Conservation (phyloP, 2,113 vertebrate species). For the Chionis minor region DNA sequence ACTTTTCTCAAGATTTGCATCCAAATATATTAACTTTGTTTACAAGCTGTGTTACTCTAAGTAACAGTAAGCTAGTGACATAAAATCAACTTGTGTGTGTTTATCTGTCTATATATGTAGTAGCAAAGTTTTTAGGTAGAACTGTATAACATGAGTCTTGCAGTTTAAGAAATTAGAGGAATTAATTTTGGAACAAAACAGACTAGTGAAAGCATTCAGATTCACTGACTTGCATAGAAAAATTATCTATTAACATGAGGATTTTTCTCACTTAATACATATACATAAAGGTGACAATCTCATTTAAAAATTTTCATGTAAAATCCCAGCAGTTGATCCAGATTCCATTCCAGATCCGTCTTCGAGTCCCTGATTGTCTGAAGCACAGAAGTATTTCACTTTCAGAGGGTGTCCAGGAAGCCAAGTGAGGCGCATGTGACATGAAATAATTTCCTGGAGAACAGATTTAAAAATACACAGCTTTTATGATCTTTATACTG, state of each 20-base stretch:
- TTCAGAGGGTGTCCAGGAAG: constrained; percentile 25
- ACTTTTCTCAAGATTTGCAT: not conserved
- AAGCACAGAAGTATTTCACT: constrained; percentile 68
- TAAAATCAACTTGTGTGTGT: not conserved
- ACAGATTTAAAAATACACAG: not conserved
- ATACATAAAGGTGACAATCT: not conserved
- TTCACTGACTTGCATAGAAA: not conserved
- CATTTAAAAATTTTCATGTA: not conserved
- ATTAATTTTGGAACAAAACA: not conserved
- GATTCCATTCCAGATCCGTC: constrained; percentile 57
- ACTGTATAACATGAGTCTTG: not conserved
- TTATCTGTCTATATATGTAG: not conserved
- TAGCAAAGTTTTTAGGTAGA: not conserved
- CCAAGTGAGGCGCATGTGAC: constrained; percentile 73
- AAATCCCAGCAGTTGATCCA: constrained; percentile 19
- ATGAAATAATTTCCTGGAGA: constrained; percentile 70
- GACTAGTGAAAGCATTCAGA: not conserved
- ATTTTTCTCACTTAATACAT: not conserved
- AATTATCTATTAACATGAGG: not conserved
- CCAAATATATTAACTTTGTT: constrained; percentile 62
- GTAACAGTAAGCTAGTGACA: not conserved
- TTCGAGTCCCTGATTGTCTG: not conserved
- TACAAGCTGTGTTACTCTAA: not conserved
- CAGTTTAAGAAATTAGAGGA: not conserved
- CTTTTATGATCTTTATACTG: not conserved